These are phyloP conservation scores for Mycalesis mineus DNA, from an alignment of 2,888 invertebrate species.

Conservation along the genomic window DNA sequence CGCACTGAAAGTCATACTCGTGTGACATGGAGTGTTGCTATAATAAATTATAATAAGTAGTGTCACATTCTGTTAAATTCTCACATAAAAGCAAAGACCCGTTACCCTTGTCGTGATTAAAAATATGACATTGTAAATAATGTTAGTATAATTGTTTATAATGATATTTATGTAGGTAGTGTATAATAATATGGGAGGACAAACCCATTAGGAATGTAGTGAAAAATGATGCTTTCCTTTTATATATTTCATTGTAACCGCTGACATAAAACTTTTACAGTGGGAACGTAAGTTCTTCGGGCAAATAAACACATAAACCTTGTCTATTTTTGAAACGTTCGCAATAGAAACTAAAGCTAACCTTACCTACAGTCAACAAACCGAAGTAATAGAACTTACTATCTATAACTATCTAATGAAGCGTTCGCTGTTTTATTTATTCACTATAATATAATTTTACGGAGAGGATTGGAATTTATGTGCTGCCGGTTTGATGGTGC, in stretches of 20 bases:
- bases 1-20: too few species aligned
- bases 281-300: constrained; percentile 20
- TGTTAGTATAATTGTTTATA: not conserved
- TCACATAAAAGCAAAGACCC: too few species aligned
- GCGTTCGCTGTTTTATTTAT: not conserved
- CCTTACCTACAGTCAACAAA: constrained; percentile 21
- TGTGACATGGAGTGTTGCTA: too few species aligned
- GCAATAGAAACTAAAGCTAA: constrained; percentile 22
- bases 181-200: not conserved
- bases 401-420: constrained; percentile 2
- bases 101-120: too few species aligned
- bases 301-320: constrained; percentile 29
- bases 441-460: not conserved
- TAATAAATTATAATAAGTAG: too few species aligned
- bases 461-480: too few species aligned
- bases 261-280: constrained; percentile 21
- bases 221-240: constrained; percentile 3
- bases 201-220: not conserved
- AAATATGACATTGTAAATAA: too few species aligned
- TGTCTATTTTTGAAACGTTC: constrained; percentile 24
- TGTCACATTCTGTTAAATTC: too few species aligned
- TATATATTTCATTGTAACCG: constrained; percentile 9
- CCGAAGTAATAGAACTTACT: constrained; percentile 11
- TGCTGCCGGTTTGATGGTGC: too few species aligned
- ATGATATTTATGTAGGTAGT: not conserved